A percentile compares a stretch with the other conserved stretches of the same genome.
These are phyloP conservation scores for Nesoenas mayeri DNA, from an alignment of 2,113 vertebrate genomes.

Conservation along the genomic window DNA sequence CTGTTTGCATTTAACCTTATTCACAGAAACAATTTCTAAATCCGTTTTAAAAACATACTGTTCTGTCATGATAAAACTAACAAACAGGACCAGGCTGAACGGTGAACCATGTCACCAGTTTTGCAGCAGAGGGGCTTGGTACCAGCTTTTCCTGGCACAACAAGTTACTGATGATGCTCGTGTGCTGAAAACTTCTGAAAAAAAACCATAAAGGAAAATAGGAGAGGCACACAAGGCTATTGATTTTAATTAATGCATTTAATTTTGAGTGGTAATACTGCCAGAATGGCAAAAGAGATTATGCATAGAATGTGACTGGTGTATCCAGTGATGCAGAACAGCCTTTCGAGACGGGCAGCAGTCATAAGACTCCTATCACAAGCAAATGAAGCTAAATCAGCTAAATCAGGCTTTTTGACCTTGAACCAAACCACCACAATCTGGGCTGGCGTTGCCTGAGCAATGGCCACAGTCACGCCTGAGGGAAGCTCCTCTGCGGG, in stretches of 20 bases:
- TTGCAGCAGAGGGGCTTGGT: background rate
- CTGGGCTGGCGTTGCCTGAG: background rate
- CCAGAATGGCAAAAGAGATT: background rate
- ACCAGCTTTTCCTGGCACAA: background rate
- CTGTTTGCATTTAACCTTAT: constrained; percentile 38
- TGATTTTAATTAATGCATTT: background rate
- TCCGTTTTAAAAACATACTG: background rate
- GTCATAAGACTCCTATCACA: constrained; percentile 34
- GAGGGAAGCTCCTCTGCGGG: background rate
- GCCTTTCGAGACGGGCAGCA: background rate
- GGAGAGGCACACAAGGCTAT: background rate
- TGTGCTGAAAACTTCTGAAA: background rate
- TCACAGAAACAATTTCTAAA: constrained; percentile 48
- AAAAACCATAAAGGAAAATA: background rate
- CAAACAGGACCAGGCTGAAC: background rate
- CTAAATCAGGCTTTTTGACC: constrained; percentile 19
- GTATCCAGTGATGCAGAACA: background rate
- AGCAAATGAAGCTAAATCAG: background rate
- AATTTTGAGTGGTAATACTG: background rate
- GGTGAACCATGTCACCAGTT: background rate
- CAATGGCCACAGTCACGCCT: background rate
- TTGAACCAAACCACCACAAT: background rate
- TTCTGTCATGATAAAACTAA: background rate
- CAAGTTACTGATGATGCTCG: background rate
- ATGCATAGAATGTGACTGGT: background rate